phyloP scores from a whole-genome alignment of 64 coral and sea anemone genomes.

The Porites australiensis region DNA sequence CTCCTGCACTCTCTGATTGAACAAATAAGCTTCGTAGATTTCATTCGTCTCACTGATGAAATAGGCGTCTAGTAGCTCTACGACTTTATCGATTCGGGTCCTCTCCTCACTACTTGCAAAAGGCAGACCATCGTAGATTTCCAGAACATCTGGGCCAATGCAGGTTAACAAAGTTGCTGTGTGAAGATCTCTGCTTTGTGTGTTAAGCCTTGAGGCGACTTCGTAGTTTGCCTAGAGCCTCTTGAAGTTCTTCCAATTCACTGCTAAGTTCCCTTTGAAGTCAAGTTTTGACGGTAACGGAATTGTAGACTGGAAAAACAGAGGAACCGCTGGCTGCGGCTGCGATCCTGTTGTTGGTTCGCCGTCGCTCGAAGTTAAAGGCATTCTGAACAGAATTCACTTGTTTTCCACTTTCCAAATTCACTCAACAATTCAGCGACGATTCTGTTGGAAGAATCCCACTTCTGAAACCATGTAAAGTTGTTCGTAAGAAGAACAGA shows the following conservation, averaged over 20 bases:
- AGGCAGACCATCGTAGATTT: slow-evolving; percentile 34
- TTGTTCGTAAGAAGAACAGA: slow-evolving; percentile 8
- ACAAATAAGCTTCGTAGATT: slow-evolving; percentile 15
- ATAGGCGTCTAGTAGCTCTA: slow-evolving; percentile 18
- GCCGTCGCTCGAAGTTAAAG: not conserved
- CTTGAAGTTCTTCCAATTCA: slow-evolving; percentile 62
- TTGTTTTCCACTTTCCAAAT: slow-evolving; percentile 1
- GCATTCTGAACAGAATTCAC: not conserved
- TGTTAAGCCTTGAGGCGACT: slow-evolving; percentile 12
- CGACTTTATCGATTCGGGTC: slow-evolving; percentile 35
- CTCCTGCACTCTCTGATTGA: slow-evolving; percentile 27
- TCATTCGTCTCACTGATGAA: slow-evolving; percentile 57
- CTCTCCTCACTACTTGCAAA: slow-evolving; percentile 35
- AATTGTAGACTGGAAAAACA: slow-evolving; percentile 48
- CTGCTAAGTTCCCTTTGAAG: slow-evolving; percentile 43
- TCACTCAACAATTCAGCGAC: not conserved
- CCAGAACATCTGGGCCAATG: slow-evolving; percentile 44
- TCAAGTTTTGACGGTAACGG: slow-evolving; percentile 45
- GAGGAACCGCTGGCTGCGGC: slow-evolving; percentile 19
- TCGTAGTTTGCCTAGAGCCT: slow-evolving; percentile 52
- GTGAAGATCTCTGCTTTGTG: too few species aligned
- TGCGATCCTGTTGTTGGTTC: not conserved
- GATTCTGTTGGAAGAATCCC: not conserved
- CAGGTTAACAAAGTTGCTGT: slow-evolving; percentile 36
- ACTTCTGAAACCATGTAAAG: slow-evolving; percentile 54